Evolutionary conservation across 2,113 vertebrate genomes (phyloP).

Genomic region (Psittacara wagleri): DNA sequence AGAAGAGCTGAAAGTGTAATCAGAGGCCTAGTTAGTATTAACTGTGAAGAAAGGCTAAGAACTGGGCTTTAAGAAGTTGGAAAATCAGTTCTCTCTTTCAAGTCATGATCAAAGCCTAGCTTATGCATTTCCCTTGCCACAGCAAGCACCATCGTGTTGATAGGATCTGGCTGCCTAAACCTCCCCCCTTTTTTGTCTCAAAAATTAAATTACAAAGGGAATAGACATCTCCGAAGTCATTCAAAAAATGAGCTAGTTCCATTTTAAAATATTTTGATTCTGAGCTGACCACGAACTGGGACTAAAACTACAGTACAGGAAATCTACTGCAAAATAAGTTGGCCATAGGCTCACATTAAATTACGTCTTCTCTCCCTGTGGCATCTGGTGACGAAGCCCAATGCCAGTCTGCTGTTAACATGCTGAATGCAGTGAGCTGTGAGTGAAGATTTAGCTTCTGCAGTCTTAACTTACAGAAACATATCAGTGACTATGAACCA

Average conservation of each 20-base stretch:
- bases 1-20: background rate
- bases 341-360: background rate
- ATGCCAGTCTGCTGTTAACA: background rate
- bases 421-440: background rate
- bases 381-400: background rate
- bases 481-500: background rate
- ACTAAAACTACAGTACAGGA: background rate
- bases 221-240: background rate
- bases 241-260: background rate
- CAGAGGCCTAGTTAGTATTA: background rate
- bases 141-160: background rate
- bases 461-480: background rate
- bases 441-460: background rate
- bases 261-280: constrained; percentile 2
- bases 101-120: background rate
- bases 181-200: background rate
- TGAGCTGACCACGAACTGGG: background rate
- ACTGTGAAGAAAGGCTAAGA: background rate
- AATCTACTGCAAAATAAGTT: constrained; percentile 23
- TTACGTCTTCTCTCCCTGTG: background rate
- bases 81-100: constrained; percentile 17
- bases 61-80: background rate
- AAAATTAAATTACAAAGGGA: background rate
- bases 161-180: background rate
- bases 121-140: background rate